phyloP scores from a whole-genome alignment of 2,888 invertebrate genomes.

The Clostera curtula region DNA sequence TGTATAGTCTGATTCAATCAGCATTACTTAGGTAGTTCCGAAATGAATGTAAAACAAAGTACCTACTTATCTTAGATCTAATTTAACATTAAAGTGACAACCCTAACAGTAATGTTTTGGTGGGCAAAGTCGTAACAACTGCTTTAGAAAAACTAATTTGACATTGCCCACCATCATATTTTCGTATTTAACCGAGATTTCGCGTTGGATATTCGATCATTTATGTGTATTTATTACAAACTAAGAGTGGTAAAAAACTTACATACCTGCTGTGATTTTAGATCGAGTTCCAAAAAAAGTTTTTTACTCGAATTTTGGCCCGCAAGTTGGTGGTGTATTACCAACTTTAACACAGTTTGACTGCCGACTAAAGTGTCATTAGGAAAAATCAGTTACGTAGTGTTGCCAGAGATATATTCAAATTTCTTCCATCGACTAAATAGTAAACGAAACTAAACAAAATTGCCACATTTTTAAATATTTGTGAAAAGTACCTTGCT shows the following conservation, averaged over 20 bases:
- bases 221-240: slow-evolving; percentile 1
- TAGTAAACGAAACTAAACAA: slow-evolving; percentile 2
- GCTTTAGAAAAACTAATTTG: too few species aligned
- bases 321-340: slow-evolving; percentile 5
- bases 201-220: slow-evolving; percentile 1
- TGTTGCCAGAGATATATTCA: slow-evolving; percentile 4
- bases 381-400: slow-evolving; percentile 1
- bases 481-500: slow-evolving; percentile 1
- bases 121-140: slow-evolving; percentile 9
- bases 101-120: slow-evolving; percentile 6
- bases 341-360: slow-evolving; percentile 4
- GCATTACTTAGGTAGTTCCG: too few species aligned
- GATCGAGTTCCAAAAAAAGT: neutral
- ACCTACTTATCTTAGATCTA: too few species aligned
- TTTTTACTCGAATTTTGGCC: slow-evolving; percentile 3
- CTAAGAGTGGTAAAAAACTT: neutral
- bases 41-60: too few species aligned
- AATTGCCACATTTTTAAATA: neutral
- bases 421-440: slow-evolving; percentile 1
- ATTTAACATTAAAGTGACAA: too few species aligned
- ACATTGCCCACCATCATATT: slow-evolving; percentile 2
- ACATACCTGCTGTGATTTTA: neutral
- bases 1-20: too few species aligned
- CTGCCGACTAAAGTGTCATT: slow-evolving; percentile 1
- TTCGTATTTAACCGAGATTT: slow-evolving; percentile 1